Conservation (phyloP, 2,888 invertebrate species). For the Drosophila monieri region DNA sequence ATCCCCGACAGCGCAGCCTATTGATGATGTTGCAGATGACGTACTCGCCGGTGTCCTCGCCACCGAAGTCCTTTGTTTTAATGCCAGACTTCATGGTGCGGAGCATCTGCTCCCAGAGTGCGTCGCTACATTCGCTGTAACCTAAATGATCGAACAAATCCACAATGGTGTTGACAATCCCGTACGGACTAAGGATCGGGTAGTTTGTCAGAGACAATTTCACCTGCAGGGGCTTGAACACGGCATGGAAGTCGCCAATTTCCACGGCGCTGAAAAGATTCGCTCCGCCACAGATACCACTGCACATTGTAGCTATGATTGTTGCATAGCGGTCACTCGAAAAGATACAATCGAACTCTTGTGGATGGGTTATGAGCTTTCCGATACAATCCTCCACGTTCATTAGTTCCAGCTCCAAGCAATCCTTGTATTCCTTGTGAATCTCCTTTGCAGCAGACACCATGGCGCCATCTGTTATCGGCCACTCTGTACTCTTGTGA, state of each 20-base stretch:
- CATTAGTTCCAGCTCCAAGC: conserved; percentile 62
- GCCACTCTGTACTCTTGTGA: conserved; percentile 70
- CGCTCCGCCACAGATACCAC: conserved; percentile 75
- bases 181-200: conserved; percentile 70
- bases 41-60: conserved; percentile 61
- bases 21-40: conserved; percentile 70
- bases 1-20: conserved; percentile 44
- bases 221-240: conserved; percentile 80
- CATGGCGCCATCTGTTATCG: conserved; percentile 64
- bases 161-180: conserved; percentile 64
- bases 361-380: conserved; percentile 58
- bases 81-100: conserved; percentile 67
- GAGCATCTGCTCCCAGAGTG: conserved; percentile 58
- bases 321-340: conserved; percentile 75
- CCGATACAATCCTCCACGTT: conserved; percentile 58
- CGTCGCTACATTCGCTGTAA: conserved; percentile 47
- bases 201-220: conserved; percentile 70
- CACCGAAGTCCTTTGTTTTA: conserved; percentile 66
- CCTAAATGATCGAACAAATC: conserved; percentile 65
- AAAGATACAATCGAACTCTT: conserved; percentile 70
- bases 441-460: conserved; percentile 55
- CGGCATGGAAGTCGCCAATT: conserved; percentile 70
- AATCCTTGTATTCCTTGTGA: conserved; percentile 28
- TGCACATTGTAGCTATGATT: conserved; percentile 67
- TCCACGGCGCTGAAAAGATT: conserved; percentile 73